phyloP scores from a whole-genome alignment of 2,797 vertebrate species.

The Cyclura pinguis region DNA sequence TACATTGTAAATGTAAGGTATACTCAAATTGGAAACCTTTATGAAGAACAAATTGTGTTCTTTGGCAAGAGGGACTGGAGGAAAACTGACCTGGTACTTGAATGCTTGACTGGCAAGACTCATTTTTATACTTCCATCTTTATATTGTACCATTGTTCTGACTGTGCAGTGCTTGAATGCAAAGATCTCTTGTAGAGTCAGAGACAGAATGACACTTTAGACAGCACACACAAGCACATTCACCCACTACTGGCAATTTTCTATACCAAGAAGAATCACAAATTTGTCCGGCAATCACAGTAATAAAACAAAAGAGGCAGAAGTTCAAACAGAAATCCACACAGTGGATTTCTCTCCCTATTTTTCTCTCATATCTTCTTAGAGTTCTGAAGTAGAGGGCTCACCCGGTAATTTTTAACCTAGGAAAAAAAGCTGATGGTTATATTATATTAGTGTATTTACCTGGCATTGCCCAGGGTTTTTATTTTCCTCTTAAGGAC shows the following conservation, averaged over 20 bases:
- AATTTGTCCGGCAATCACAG: neutral
- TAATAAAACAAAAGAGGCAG: neutral
- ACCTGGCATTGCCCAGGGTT: no score
- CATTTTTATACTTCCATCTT: slow-evolving; percentile 9
- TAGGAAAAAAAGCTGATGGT: neutral
- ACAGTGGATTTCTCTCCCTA: neutral
- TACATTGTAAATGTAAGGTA: neutral
- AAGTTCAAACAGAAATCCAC: neutral
- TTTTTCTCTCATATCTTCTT: neutral
- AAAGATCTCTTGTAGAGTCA: neutral
- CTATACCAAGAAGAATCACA: slow-evolving; percentile 5
- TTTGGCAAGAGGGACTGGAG: neutral
- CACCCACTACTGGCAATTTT: neutral
- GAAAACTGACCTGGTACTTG: slow-evolving; percentile 7
- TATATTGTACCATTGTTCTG: neutral
- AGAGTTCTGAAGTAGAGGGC: neutral
- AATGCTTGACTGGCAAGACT: neutral
- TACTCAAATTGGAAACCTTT: neutral
- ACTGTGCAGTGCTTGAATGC: neutral
- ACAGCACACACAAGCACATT: neutral
- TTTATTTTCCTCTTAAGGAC: no score
- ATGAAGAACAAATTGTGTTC: neutral
- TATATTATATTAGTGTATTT: neutral
- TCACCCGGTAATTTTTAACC: neutral
- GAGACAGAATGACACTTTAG: neutral